Evolutionary conservation across 2,888 invertebrate species (phyloP).

Genomic region (Tetrapedia diversipes): DNA sequence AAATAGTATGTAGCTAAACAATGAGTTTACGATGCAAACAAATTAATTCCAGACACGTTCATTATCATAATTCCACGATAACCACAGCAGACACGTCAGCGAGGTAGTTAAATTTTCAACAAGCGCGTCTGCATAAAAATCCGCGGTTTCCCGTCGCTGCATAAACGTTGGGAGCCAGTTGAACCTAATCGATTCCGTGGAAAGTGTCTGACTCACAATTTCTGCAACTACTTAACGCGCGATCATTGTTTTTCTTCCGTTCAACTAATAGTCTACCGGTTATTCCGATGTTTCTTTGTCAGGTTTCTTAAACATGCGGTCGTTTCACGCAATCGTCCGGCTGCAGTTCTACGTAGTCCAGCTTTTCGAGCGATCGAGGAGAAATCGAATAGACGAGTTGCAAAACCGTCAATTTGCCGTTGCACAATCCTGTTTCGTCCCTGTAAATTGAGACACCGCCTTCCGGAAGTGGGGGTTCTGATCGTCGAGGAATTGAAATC

Average conservation of each 20-base stretch:
- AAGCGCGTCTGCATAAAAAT: background rate
- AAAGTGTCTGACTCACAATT: too few relatives aligned
- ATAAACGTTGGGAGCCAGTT: background rate
- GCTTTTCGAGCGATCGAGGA: conserved; percentile 16
- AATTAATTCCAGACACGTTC: too few relatives aligned
- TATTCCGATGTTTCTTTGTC: background rate
- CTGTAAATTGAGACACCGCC: conserved; percentile 13
- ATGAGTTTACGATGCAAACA: too few relatives aligned
- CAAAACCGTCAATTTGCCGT: conserved; percentile 30
- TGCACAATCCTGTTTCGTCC: conserved; percentile 6
- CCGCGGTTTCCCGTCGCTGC: background rate
- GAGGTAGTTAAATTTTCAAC: too few relatives aligned
- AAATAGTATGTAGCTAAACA: too few relatives aligned
- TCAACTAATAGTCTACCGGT: too few relatives aligned
- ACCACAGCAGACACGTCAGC: background rate
- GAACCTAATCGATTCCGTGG: background rate
- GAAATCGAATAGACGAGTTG: conserved; percentile 40
- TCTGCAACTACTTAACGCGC: too few relatives aligned
- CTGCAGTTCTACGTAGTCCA: background rate
- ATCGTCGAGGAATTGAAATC: background rate
- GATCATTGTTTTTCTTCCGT: too few relatives aligned
- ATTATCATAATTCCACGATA: too few relatives aligned
- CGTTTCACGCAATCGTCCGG: background rate
- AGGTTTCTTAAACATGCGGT: background rate
- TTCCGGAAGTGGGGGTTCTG: background rate